Conservation (phyloP, 2,113 vertebrate genomes). For the Bostrychus sinensis region DNA sequence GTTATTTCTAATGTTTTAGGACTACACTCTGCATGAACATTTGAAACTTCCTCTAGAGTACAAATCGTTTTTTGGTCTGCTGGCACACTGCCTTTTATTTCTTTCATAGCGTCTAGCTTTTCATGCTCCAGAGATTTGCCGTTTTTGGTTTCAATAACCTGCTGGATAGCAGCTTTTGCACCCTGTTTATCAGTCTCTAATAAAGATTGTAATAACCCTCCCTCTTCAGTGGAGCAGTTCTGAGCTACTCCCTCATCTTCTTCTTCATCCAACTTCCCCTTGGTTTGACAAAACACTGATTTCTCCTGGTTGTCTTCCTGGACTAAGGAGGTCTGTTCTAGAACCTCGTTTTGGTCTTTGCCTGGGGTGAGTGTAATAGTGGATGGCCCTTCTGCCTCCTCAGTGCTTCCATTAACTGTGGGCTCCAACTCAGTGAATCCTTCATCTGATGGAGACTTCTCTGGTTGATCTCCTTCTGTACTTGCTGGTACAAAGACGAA, state of each 20-base stretch:
- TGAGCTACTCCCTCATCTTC: conserved; percentile 67
- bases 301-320: conserved; percentile 12
- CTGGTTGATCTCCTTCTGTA: conserved; percentile 49
- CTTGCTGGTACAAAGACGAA: conserved; percentile 25
- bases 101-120: conserved; percentile 21
- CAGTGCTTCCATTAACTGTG: conserved; percentile 52
- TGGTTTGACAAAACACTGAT: conserved; percentile 13
- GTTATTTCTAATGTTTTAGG: conserved; percentile 61
- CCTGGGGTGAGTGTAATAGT: conserved; percentile 8
- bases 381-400: conserved; percentile 35
- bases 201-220: conserved; percentile 41
- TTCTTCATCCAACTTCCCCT: conserved; percentile 61
- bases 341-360: conserved; percentile 34
- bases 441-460: conserved; percentile 79
- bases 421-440: conserved; percentile 82
- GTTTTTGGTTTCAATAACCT: conserved; percentile 48
- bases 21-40: conserved; percentile 52
- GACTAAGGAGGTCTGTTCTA: conserved; percentile 7
- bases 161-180: conserved; percentile 15
- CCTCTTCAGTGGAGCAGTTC: conserved; percentile 63
- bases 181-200: conserved; percentile 45
- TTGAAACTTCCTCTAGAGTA: conserved; percentile 60
- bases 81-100: background rate
- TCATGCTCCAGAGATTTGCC: conserved; percentile 28
- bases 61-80: conserved; percentile 46